Evolutionary conservation across 2,888 invertebrate species (phyloP), one percentile per base, ranked within the genome.

Genomic region (Tricholauxania praeusta): DNA sequence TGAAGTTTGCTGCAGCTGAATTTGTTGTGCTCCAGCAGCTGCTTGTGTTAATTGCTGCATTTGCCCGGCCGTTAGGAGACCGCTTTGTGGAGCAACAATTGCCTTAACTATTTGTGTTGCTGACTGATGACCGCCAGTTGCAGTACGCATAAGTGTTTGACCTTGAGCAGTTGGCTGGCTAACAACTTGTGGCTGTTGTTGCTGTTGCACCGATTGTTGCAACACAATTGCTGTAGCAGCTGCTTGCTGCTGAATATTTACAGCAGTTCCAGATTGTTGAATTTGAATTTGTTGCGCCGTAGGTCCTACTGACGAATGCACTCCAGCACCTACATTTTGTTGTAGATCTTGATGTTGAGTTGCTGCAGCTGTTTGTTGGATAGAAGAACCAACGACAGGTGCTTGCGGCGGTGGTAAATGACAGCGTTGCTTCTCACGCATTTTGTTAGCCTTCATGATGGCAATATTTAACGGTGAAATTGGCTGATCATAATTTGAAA

Each of bases 391-490:
- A 47, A 64, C 62, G 82, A 66, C 74, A 1, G 75, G 79, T 12
- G 83, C 80, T 39, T 81, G 80, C 28, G 82, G 79, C 32, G 81
- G 84, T 68, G 90, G 82, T 79, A 91, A 88, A 80, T 90, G 90
- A 73, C 88, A 87, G 74, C 91, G 91, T 76, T 92, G 90, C 83
- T 96, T 96, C 82, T 94, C 92, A 14, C 94, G 82, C 78, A 96
- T 92, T 80, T 97, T 91, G 82, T 96, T 96, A 17, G 95, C 95
- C 82, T 96, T 90, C 74, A 92, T 90, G 39, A 91, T 88, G 17
- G 95, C 96, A 68, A 96, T 93, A 81, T 95, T 94, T 78, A 93
- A 91, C 1, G 97, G 96, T 78, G 92, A 89, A 66, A 95, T 89
- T 8, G 97, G 97, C 83, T 90, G 91, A 81, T 98, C 97, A 83